Evolutionary conservation across 2,888 invertebrate species (phyloP), one percentile per base, ranked within the genome.

Genomic region (Nomada flava): DNA sequence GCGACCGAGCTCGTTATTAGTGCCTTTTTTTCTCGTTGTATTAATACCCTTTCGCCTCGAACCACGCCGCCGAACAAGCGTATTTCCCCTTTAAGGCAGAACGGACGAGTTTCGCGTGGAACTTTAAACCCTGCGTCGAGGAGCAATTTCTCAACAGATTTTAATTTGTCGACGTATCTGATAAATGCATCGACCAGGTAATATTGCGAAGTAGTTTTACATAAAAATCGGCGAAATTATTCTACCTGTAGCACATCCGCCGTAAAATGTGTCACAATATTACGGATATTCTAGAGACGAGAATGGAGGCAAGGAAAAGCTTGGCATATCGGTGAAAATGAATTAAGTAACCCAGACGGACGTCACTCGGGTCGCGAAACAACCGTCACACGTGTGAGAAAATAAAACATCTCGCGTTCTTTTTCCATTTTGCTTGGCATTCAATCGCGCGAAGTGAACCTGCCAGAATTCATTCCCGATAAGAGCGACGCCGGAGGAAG

Each of bases 401-500:
- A 9, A 52, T 23, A 44, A 65, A 79, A 57, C 47, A 75, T 82
- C 79, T 70, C 72, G 78, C 42, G 69, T 82, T 82, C 68, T 73
- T 62, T 76, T 70, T 71, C 68, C 70, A 67, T 78, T 74, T 75
- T 83, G 60, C 79, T 69, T 75, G 84, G 68, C 76, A 84, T 87
- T 86, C 86, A 87, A 86, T 86, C 87, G 87, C 72, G 85, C 82
- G 71, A 65, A 78, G 69, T 73, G 76, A 87, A 80, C 76, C 87
- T 87, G 86, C 79, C 87, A 86, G 87, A 86, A 87, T 86, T 82
- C 74, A 78, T 86, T 74, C 53, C 57, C 87, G 82, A 84, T 86
- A 85, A 84, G 80, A 78, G 68, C 59, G 62, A 50, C 47, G 68
- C 42, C 20, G 20, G 26, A 36, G 75, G 63, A 71, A 55, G 70